These are phyloP conservation scores for Epizoanthus rinbou DNA, from an alignment of 92 coral and sea anemone genomes.

Conservation along the genomic window DNA sequence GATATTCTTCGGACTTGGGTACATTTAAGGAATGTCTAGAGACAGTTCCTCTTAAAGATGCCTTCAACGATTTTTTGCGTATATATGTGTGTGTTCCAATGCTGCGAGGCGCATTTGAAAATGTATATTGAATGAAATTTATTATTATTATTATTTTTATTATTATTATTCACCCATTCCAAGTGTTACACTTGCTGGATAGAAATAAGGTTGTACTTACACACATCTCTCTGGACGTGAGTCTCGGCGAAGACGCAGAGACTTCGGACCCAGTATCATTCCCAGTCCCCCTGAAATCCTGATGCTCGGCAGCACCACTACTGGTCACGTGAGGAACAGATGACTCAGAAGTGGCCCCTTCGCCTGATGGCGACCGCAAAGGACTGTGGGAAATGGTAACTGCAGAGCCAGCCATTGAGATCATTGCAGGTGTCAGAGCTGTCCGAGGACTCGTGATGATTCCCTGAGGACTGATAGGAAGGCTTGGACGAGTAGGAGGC, in stretches of 20 bases:
- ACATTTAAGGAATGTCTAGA: too few relatives aligned
- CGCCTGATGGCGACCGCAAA: constrained; percentile 63
- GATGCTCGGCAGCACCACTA: constrained; percentile 87
- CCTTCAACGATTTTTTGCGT: too few relatives aligned
- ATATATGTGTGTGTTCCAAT: too few relatives aligned
- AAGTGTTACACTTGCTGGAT: not conserved
- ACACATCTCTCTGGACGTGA: constrained; percentile 70
- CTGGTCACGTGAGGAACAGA: constrained; percentile 93
- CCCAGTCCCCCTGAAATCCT: constrained; percentile 60
- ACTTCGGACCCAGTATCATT: constrained; percentile 83
- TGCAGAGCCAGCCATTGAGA: constrained; percentile 19
- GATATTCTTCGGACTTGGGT: too few relatives aligned
- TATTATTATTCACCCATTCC: too few relatives aligned
- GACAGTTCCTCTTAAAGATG: too few relatives aligned
- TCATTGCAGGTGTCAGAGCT: constrained; percentile 38
- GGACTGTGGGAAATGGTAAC: constrained; percentile 59
- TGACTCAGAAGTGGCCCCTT: constrained; percentile 63
- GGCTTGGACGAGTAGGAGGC: constrained; percentile 53
- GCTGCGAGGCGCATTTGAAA: too few relatives aligned
- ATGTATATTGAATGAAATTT: too few relatives aligned
- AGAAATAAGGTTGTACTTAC: not conserved
- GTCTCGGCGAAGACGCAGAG: constrained; percentile 79
- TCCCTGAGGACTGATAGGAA: constrained; percentile 51
- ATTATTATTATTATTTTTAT: too few relatives aligned
- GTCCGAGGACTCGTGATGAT: constrained; percentile 51